Base-by-base conservation (phyloP, 2,797 vertebrate species). In the Rhinatrema bivittatum region DNA sequence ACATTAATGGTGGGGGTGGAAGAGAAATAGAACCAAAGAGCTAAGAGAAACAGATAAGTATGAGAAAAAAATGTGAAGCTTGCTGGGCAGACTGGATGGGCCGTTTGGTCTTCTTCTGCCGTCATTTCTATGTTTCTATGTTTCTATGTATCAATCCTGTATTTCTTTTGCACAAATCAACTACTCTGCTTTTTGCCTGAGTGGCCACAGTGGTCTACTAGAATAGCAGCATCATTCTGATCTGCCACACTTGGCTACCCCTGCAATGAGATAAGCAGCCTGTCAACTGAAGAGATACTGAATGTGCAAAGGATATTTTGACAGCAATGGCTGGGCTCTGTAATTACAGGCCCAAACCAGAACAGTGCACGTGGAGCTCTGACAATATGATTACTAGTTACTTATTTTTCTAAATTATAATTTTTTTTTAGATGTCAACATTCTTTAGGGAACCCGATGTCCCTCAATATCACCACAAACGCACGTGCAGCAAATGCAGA, bases 121-220 rank as follows among this genome's bases (percentile, higher is more conserved):
- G n/a, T n/a, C n/a, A n/a, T n/a, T n/a, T n/a, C n/a, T n/a, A n/a
- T n/a, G n/a, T n/a, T n/a, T n/a, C n/a, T n/a, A n/a, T n/a, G n/a
- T n/a, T n/a, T n/a, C n/a, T n/a, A n/a, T n/a, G n/a, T n/a, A n/a
- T n/a, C n/a, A n/a, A n/a, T n/a, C n/a, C n/a, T n/a, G n/a, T n/a
- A 43, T 46, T 29, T 9, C 17, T 22, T 47, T 47, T 44, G 39
- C 49, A 36, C 12, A 25, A 52, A 2, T 1, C 18, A 58, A 42
- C 59, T 62, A 38, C 22, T 53, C 29, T 62, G 45, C 56, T 69
- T 37, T 53, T 29, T 23, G 25, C 36, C 14, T 61, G 56, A 65
- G 13, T 57, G 59, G 45, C 39, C 40, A 12, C 36, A 37, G 52
- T 8, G 24, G 9, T 45, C 42, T 70, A 56, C 60, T 70, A 73